Percentiles rank a stretch among this genome's conserved stretches.
Conservation (phyloP, 1,140 invertebrate genomes). For the Drosophila bocki region DNA sequence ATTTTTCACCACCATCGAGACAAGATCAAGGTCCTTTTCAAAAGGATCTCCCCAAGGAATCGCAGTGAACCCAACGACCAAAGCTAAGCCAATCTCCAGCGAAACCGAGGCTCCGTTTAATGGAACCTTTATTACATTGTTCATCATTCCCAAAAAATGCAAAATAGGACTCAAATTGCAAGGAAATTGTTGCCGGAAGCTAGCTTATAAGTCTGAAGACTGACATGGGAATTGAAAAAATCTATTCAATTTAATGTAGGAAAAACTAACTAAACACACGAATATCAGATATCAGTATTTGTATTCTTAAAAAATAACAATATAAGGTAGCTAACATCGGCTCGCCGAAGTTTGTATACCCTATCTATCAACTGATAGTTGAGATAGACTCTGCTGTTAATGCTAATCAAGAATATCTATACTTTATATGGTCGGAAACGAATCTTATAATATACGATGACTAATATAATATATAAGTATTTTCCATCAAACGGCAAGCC, state of each 20-base stretch:
- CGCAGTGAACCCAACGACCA: constrained; percentile 2
- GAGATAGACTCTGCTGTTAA: too few relatives aligned
- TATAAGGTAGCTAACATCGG: too few relatives aligned
- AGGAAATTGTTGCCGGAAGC: constrained; percentile 50
- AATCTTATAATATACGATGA: too few relatives aligned
- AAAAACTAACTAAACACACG: not conserved
- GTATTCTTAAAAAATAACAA: not conserved
- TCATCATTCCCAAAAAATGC: constrained; percentile 40
- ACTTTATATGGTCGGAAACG: too few relatives aligned
- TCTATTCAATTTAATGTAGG: not conserved
- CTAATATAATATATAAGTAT: too few relatives aligned
- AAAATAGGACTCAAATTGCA: constrained; percentile 29
- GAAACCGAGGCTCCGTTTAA: not conserved
- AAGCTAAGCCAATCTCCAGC: not conserved
- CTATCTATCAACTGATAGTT: too few relatives aligned
- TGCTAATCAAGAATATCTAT: too few relatives aligned
- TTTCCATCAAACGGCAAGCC: too few relatives aligned
- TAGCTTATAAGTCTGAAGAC: constrained; percentile 29
- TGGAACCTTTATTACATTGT: constrained; percentile 40
- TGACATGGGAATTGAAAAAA: not conserved
- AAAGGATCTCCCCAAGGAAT: constrained; percentile 10
- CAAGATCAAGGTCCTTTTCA: not conserved
- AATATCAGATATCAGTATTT: not conserved
- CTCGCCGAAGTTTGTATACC: too few relatives aligned
- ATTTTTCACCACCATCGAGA: constrained; percentile 6